Evolutionary conservation across 2,888 invertebrate species (phyloP).

Genomic region (Branchinecta sandiegonensis): DNA sequence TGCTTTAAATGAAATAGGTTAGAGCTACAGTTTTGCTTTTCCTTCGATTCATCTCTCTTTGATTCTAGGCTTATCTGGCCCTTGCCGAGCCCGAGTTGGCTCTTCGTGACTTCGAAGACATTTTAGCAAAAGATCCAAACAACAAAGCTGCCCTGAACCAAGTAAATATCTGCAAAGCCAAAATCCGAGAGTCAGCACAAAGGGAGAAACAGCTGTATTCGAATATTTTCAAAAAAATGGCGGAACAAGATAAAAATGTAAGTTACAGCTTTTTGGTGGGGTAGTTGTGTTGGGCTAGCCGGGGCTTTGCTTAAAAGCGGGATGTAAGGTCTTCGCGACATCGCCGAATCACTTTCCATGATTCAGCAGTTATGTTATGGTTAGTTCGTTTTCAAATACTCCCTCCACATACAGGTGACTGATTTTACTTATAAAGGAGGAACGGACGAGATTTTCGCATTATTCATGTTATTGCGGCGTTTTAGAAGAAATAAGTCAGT

Average conservation of each 20-base stretch:
- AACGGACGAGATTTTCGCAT: no score
- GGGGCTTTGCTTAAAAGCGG: no score
- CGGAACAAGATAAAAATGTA: constrained; percentile 18
- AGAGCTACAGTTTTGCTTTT: neutral
- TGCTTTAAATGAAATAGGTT: neutral
- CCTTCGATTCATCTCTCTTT: constrained; percentile 20
- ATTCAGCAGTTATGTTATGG: no score
- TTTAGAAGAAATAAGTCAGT: no score
- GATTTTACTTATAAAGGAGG: no score
- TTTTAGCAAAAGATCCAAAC: constrained; percentile 60
- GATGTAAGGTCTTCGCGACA: no score
- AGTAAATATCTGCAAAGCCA: constrained; percentile 50
- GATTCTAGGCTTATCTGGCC: constrained; percentile 47
- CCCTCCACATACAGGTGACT: no score
- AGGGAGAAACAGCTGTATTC: constrained; percentile 76
- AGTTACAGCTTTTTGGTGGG: no score
- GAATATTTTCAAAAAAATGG: constrained; percentile 76
- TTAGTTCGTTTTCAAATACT: no score
- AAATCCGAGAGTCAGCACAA: constrained; percentile 56
- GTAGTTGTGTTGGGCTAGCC: no score
- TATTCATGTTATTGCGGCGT: no score
- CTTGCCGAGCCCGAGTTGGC: constrained; percentile 65
- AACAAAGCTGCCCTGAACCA: constrained; percentile 79
- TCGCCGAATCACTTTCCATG: no score
- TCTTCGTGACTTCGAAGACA: constrained; percentile 55